These are phyloP conservation scores for Tromatobia lineatoria DNA, from an alignment of 2,888 invertebrate species.

Conservation along the genomic window DNA sequence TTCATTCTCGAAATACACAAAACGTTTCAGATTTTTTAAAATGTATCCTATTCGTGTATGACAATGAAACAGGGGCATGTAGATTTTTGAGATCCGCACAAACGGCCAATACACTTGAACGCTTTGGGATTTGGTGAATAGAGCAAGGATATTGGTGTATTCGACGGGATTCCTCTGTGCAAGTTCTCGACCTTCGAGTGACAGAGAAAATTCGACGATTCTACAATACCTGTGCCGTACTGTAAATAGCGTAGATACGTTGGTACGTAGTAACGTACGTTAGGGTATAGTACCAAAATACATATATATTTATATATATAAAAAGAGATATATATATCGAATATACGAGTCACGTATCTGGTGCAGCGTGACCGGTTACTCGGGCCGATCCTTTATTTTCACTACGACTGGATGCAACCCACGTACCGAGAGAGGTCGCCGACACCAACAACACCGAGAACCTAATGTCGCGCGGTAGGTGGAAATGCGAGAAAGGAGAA, in stretches of 20 bases:
- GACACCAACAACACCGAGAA: conserved; percentile 33
- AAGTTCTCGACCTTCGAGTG: conserved; percentile 23
- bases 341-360: conserved; percentile 51
- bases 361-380: conserved; percentile 49
- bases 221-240: not conserved
- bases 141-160: not conserved
- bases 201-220: conserved; percentile 15
- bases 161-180: not conserved
- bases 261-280: conserved; percentile 27
- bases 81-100: not conserved
- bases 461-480: conserved; percentile 46
- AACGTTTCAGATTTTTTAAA: not conserved
- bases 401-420: conserved; percentile 55
- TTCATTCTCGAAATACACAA: too few relatives aligned
- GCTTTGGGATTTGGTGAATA: conserved; percentile 12
- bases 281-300: not conserved
- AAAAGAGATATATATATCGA: conserved; percentile 2
- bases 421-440: conserved; percentile 57
- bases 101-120: not conserved
- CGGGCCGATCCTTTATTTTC: conserved; percentile 44
- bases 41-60: not conserved
- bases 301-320: too few relatives aligned
- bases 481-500: conserved; percentile 6
- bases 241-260: conserved; percentile 34
- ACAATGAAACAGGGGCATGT: not conserved